A percentile compares a stretch with the other conserved stretches of the same genome.
Conservation (phyloP, 2,113 vertebrate species). For the Tyrannus savana region DNA sequence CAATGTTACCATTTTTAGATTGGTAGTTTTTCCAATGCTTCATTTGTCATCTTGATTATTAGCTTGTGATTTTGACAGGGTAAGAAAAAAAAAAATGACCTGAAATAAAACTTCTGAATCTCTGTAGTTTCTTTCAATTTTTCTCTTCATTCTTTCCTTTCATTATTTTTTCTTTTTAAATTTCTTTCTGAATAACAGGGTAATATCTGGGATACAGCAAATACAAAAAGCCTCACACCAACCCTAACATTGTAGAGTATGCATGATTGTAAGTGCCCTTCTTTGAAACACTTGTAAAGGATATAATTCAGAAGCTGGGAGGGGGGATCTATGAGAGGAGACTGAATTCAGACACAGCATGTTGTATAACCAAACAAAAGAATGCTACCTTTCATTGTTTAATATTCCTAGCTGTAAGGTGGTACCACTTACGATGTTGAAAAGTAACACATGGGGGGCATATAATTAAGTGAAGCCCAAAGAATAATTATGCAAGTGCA, state of each 20-base stretch:
- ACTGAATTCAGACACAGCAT: neutral
- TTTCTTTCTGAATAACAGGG: neutral
- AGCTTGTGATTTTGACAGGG: neutral
- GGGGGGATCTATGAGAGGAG: neutral
- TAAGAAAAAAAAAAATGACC: neutral
- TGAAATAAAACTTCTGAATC: neutral
- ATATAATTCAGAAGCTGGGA: neutral
- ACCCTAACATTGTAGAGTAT: neutral
- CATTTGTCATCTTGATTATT: neutral
- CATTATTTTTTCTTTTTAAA: neutral
- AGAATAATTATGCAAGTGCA: slow-evolving; percentile 35
- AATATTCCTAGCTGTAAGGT: slow-evolving; percentile 26
- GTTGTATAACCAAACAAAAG: neutral
- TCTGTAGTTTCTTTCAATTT: neutral
- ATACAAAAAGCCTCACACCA: neutral
- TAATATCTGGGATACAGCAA: neutral
- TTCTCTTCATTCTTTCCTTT: neutral
- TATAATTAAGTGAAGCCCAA: slow-evolving; percentile 43
- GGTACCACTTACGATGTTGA: neutral
- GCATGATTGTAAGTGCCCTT: neutral
- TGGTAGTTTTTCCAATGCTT: neutral
- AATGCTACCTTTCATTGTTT: neutral
- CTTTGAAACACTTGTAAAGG: neutral
- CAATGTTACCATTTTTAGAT: neutral
- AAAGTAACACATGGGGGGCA: slow-evolving; percentile 6